Base-by-base conservation (phyloP, 2,888 invertebrate genomes). In the Lycophotia porphyrea region DNA sequence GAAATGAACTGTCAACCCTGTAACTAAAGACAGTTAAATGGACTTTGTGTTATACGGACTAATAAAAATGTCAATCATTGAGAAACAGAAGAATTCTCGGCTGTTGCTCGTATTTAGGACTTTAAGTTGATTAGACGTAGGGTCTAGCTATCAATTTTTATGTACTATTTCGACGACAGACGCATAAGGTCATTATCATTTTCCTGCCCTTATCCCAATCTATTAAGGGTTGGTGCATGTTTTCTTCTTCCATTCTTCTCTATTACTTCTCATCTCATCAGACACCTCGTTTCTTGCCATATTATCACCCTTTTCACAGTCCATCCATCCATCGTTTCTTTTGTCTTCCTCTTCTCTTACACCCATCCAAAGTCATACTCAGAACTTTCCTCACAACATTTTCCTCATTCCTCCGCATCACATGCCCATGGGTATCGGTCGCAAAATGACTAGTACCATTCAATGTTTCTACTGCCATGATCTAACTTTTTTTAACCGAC, bases 11-110 rank as follows among this genome's bases (percentile, higher is more conserved):
- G 79, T 76, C 69, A 69, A 52, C 11, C 60, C 34, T 69, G 39
- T 55, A 44, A 18, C 8, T 49, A 36, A 44, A 60, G 64, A 79
- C 58, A 52, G 49, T 76, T 55, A 21, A 36, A 42, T 49, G 34
- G 63, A 24, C 24, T 42, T 39, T 34, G 5, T 65, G 72, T 52
- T 31, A 61, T 1, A 47, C 24, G 27, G 42, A 27, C 42, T 66
- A 74, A 52, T 66, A 55, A 66, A 74, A 66, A 27, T 27, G 55
- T 44, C 77, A 44, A 75, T 75, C 77, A 76, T 42, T 27, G 24
- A 27, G 24, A 36, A 5, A n/a, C n/a, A n/a, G n/a, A n/a, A 24
- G 21, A 5, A 52, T 66, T 77, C 44, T 77, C 44, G 42, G 24
- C 24, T 36, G 13, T 13, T 44, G n/a, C n/a, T n/a, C n/a, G 34